These are phyloP conservation scores for Thalassophryne amazonica DNA, from an alignment of 2,797 vertebrate genomes.

Conservation along the genomic window DNA sequence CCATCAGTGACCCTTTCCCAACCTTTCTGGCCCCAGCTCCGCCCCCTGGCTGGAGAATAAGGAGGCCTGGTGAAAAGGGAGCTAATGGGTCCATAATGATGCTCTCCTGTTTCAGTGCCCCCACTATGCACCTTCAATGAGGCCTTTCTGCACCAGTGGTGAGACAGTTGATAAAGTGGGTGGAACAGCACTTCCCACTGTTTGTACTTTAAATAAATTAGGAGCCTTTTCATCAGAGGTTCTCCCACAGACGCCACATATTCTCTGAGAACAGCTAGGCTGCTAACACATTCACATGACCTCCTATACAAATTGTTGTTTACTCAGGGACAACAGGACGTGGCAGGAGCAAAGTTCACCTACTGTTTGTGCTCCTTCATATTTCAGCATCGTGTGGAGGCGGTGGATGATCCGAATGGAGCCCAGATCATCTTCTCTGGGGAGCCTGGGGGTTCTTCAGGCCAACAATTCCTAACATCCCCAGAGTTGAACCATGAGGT, in stretches of 20 bases:
- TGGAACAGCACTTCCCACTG: constrained; percentile 59
- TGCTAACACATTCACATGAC: constrained; percentile 64
- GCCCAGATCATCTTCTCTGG: constrained; percentile 59
- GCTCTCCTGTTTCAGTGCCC: constrained; percentile 65
- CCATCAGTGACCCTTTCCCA: constrained; percentile 56
- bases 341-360: constrained; percentile 37
- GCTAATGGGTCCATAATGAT: constrained; percentile 75
- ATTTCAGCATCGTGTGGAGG: constrained; percentile 63
- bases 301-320: constrained; percentile 40
- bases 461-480: constrained; percentile 52
- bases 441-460: constrained; percentile 31
- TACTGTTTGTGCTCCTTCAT: constrained; percentile 37
- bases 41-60: constrained; percentile 53
- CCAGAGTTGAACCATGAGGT: constrained; percentile 72
- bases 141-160: constrained; percentile 58
- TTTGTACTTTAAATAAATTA: constrained; percentile 73
- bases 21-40: constrained; percentile 40
- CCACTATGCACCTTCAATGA: constrained; percentile 60
- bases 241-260: constrained; percentile 43
- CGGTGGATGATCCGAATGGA: constrained; percentile 58
- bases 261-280: constrained; percentile 43
- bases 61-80: constrained; percentile 51
- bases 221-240: constrained; percentile 53
- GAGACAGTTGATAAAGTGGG: constrained; percentile 69
- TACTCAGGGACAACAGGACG: constrained; percentile 30